These are phyloP conservation scores for Xiphias gladius DNA, from an alignment of 2,113 vertebrate species.

Conservation along the genomic window DNA sequence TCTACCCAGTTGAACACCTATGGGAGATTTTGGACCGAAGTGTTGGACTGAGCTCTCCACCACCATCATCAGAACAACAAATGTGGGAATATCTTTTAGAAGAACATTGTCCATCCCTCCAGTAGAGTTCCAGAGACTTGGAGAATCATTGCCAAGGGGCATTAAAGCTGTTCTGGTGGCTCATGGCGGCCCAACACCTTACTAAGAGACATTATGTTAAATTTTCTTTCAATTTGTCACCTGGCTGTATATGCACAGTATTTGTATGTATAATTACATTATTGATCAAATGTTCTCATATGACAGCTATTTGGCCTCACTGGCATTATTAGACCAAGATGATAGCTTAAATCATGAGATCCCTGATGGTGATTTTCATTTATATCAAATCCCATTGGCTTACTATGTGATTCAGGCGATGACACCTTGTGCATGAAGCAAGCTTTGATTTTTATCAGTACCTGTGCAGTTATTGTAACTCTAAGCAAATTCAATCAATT, in stretches of 20 bases:
- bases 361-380: constrained; percentile 51
- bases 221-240: too few relatives aligned
- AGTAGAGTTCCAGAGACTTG: too few relatives aligned
- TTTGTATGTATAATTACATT: neutral
- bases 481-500: constrained; percentile 70
- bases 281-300: neutral
- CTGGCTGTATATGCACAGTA: neutral
- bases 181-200: too few relatives aligned
- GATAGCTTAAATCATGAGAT: constrained; percentile 39
- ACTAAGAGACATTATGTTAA: too few relatives aligned
- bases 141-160: too few relatives aligned
- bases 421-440: constrained; percentile 57
- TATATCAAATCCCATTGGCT: constrained; percentile 59
- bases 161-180: too few relatives aligned
- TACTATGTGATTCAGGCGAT: constrained; percentile 32
- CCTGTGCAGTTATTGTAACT: constrained; percentile 64
- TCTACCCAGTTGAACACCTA: too few relatives aligned
- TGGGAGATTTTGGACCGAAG: too few relatives aligned
- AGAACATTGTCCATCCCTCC: too few relatives aligned
- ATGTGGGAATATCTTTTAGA: too few relatives aligned
- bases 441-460: constrained; percentile 64
- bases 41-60: too few relatives aligned
- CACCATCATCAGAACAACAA: too few relatives aligned
- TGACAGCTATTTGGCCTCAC: constrained; percentile 23
- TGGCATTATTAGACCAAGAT: constrained; percentile 7